Evolutionary conservation across 2,797 vertebrate species (phyloP).

Genomic region (Labeo calbasu): DNA sequence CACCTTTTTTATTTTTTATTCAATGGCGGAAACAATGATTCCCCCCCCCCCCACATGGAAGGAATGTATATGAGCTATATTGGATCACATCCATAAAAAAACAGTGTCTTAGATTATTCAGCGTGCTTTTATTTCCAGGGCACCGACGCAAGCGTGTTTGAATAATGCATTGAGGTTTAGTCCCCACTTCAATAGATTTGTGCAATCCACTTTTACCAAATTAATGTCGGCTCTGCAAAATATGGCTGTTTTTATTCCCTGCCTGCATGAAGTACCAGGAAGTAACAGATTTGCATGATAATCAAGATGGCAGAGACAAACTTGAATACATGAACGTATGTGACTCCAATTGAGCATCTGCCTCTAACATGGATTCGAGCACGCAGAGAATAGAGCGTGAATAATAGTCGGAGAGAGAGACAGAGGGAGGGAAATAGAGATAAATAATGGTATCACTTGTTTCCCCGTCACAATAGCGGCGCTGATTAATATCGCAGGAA

Average conservation of each 20-base stretch:
- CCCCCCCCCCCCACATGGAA: background rate
- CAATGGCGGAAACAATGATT: background rate
- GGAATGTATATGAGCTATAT: background rate
- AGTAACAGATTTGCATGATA: slow-evolving; percentile 61
- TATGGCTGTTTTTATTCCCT: slow-evolving; percentile 55
- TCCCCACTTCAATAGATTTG: slow-evolving; percentile 54
- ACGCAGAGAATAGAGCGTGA: slow-evolving; percentile 15
- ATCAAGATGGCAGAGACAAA: slow-evolving; percentile 57
- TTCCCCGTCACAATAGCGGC: slow-evolving; percentile 31
- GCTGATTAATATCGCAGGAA: slow-evolving; percentile 45
- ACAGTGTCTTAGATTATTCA: slow-evolving; percentile 16
- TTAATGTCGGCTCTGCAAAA: slow-evolving; percentile 60
- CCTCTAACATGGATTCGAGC: slow-evolving; percentile 28
- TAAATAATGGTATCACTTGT: slow-evolving; percentile 29
- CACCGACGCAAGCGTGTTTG: slow-evolving; percentile 22
- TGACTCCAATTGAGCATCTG: slow-evolving; percentile 45
- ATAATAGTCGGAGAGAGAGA: slow-evolving; percentile 12
- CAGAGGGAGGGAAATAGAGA: slow-evolving; percentile 5
- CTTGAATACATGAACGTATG: slow-evolving; percentile 54
- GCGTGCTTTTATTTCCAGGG: slow-evolving; percentile 33
- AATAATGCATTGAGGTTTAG: slow-evolving; percentile 52
- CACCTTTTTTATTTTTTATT: too few relatives aligned
- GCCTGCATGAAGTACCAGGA: slow-evolving; percentile 47
- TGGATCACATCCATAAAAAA: slow-evolving; percentile 28
- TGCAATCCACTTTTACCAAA: slow-evolving; percentile 57